Evolutionary conservation across 2,888 invertebrate species (phyloP).

Genomic region (Lithophane leautieri): DNA sequence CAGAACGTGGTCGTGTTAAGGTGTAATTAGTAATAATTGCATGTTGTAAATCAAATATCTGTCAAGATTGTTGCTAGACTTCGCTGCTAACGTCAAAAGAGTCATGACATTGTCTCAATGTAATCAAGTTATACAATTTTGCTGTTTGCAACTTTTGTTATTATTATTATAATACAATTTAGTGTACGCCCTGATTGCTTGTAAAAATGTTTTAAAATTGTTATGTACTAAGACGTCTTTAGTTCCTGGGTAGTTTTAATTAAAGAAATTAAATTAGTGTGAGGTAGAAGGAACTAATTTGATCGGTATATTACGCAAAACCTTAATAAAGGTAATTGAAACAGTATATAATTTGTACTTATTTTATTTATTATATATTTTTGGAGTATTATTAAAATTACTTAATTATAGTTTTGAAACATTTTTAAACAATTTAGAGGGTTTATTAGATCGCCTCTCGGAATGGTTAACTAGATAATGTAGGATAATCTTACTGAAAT

Average conservation of each 20-base stretch:
- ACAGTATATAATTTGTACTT: conserved; percentile 52
- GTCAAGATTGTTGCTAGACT: conserved; percentile 46
- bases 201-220: conserved; percentile 56
- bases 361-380: conserved; percentile 20
- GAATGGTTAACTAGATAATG: conserved; percentile 72
- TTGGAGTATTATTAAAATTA: conserved; percentile 47
- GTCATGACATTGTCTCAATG: conserved; percentile 70
- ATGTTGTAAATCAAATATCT: conserved; percentile 40
- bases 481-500: conserved; percentile 71
- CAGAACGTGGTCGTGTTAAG: conserved; percentile 14
- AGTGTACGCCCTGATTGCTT: conserved; percentile 46
- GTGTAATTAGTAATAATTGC: conserved; percentile 46
- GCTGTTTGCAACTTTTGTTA: conserved; percentile 77
- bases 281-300: background rate
- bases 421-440: conserved; percentile 62
- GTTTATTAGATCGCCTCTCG: conserved; percentile 67
- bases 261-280: background rate
- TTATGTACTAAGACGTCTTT: background rate
- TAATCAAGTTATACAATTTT: conserved; percentile 67
- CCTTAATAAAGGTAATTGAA: background rate
- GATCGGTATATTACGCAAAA: background rate
- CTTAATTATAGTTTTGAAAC: conserved; percentile 36
- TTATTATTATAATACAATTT: conserved; percentile 58
- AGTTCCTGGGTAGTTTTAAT: conserved; percentile 12
- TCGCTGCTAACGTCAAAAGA: conserved; percentile 38